These are phyloP conservation scores for Ectemnius continuus DNA, from an alignment of 2,888 invertebrate genomes.

Conservation along the genomic window DNA sequence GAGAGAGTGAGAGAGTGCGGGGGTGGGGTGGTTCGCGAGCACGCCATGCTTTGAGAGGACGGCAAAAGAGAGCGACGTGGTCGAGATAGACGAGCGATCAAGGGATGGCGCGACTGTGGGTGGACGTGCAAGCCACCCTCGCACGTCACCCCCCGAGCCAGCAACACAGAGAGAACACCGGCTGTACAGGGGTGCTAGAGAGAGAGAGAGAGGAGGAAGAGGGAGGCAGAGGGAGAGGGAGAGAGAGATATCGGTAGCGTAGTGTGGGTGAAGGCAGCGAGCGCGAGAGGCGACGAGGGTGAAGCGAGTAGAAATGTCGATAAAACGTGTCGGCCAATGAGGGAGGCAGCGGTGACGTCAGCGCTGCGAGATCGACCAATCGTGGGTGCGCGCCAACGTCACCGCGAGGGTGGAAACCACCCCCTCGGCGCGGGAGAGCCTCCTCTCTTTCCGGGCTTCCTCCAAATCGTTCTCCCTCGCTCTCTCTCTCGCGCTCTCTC, in stretches of 20 bases:
- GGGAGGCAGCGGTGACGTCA: slow-evolving; percentile 73
- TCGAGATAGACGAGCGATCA: background rate
- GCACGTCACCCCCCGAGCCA: background rate
- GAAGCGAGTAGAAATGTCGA: slow-evolving; percentile 74
- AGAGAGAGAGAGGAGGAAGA: slow-evolving; percentile 11
- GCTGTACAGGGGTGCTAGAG: slow-evolving; percentile 1
- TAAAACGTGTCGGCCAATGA: slow-evolving; percentile 76
- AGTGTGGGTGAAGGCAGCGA: slow-evolving; percentile 8
- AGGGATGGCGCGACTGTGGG: background rate
- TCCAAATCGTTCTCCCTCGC: slow-evolving; percentile 14
- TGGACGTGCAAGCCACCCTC: slow-evolving; percentile 5
- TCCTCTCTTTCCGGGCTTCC: slow-evolving; percentile 66
- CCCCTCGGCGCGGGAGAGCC: slow-evolving; percentile 64
- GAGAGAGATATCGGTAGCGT: slow-evolving; percentile 16
- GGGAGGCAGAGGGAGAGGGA: slow-evolving; percentile 5
- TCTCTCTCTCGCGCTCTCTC: background rate
- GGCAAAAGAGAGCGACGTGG: background rate
- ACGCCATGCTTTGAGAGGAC: slow-evolving; percentile 59
- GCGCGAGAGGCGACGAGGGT: slow-evolving; percentile 21
- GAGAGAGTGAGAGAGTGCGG: too few relatives aligned
- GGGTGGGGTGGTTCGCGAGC: slow-evolving; percentile 44
- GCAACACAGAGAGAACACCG: background rate
- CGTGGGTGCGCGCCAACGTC: slow-evolving; percentile 71
- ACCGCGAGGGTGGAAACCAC: slow-evolving; percentile 70
- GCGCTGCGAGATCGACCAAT: slow-evolving; percentile 72